Conservation (phyloP, 2,797 vertebrate genomes). For the Hybognathus amarus region DNA sequence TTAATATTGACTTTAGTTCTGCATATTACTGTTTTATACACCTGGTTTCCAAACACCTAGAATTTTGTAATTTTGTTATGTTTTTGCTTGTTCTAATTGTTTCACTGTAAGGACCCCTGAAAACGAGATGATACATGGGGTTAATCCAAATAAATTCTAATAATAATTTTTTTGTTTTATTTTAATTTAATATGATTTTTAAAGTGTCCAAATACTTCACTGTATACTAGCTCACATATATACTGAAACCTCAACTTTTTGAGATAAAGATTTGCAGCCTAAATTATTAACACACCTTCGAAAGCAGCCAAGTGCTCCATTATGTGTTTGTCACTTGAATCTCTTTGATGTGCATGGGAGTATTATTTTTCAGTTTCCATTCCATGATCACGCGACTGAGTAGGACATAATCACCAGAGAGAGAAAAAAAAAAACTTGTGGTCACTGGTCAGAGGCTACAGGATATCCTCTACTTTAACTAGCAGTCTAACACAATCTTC, state of each 20-base stretch:
- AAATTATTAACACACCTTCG: not conserved
- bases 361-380: conserved; percentile 19
- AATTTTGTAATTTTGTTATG: too few relatives aligned
- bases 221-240: not conserved
- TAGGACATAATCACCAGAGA: not conserved
- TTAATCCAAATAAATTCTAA: too few relatives aligned
- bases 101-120: too few relatives aligned
- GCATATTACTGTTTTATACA: too few relatives aligned
- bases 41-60: too few relatives aligned
- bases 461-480: conserved; percentile 68
- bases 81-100: too few relatives aligned
- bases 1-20: too few relatives aligned
- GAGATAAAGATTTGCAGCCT: not conserved
- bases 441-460: conserved; percentile 70
- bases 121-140: too few relatives aligned
- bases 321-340: not conserved
- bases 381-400: conserved; percentile 64
- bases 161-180: too few relatives aligned
- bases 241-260: not conserved
- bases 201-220: not conserved
- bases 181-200: not conserved
- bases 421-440: conserved; percentile 61
- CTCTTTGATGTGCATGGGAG: not conserved
- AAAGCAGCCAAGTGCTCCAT: not conserved
- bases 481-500: not conserved